Base-by-base conservation (phyloP, 2,888 invertebrate species). In the Sarcophaga variegata region DNA sequence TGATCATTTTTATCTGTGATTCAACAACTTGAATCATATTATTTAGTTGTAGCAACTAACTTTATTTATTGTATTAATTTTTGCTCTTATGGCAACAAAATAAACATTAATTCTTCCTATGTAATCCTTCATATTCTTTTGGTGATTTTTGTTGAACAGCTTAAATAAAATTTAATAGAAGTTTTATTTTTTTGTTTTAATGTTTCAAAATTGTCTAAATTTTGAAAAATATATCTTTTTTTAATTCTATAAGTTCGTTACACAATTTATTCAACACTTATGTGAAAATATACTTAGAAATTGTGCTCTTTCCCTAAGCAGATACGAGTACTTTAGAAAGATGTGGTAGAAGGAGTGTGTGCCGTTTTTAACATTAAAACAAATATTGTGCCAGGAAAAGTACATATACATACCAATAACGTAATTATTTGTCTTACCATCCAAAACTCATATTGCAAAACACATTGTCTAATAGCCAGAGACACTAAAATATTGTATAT, bases 401-500 rank as follows among this genome's bases (percentile, higher is more conserved):
- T 54, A 54, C 54, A 62, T 20, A 1, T 71, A 66, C 82, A 77
- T 83, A 71, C 60, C 66, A 47, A 83, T 47, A 12, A 5, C 47
- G 37, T 77, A 66, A 71, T 71, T 83, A 83, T 83, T 78, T 83
- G 66, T 78, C 71, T 72, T 77, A 72, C 60, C 66, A 83, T 83
- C 60, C 49, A 83, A 17, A 14, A 72, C 78, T 47, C 77, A 27
- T 60, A 14, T 37, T 80, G 64, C 70, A 76, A 84, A 60, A 71
- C 79, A n/a, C 60, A 84, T 69, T 70, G 49, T 84, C 70, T 47
- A 64, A 69, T 67, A 59, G 62, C 59, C n/a, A 79, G 62, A 47
- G 45, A 63, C 5, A 63, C 25, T 49, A 49, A 60, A 10, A 37
- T 12, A 37, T 8, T 37, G 37, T 37, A 63, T 12, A 54, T 5